Conservation (phyloP, 2,888 invertebrate species). For the Aproaerema taeniolella region DNA sequence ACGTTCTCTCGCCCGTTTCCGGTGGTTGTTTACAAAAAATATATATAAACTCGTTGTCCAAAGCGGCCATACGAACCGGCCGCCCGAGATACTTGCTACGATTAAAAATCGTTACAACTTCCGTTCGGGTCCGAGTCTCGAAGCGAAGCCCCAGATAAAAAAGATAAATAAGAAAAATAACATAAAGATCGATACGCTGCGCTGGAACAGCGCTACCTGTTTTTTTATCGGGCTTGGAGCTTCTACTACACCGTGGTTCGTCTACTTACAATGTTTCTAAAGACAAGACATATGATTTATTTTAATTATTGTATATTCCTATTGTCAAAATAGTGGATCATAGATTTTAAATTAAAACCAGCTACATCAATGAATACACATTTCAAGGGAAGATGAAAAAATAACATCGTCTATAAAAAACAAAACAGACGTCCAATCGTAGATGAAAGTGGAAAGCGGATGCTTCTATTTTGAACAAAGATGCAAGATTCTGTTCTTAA, state of each 20-base stretch:
- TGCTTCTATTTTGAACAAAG: too few species aligned
- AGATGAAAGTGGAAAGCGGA: too few species aligned
- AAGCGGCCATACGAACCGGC: slow-evolving; percentile 55
- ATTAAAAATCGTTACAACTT: slow-evolving; percentile 77
- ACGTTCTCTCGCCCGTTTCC: slow-evolving; percentile 65
- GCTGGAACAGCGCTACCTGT: slow-evolving; percentile 72
- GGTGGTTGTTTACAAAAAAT: slow-evolving; percentile 72
- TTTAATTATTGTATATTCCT: too few species aligned
- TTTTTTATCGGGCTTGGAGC: slow-evolving; percentile 57
- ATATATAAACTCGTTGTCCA: slow-evolving; percentile 59
- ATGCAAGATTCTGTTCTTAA: too few species aligned
- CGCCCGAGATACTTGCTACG: slow-evolving; percentile 68
- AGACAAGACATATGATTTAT: too few species aligned
- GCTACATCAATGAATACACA: too few species aligned
- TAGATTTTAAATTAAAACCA: too few species aligned
- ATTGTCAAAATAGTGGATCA: too few species aligned
- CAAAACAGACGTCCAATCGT: too few species aligned
- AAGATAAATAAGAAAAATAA: slow-evolving; percentile 73
- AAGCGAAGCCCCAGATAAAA: slow-evolving; percentile 65
- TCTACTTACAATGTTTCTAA: too few species aligned
- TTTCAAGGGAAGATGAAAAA: too few species aligned
- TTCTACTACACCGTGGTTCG: slow-evolving; percentile 24
- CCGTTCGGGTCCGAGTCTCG: slow-evolving; percentile 65
- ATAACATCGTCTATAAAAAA: too few species aligned
- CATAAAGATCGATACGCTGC: slow-evolving; percentile 72